phyloP scores from a whole-genome alignment of 2,888 invertebrate species.

The Campoplex capitator region DNA sequence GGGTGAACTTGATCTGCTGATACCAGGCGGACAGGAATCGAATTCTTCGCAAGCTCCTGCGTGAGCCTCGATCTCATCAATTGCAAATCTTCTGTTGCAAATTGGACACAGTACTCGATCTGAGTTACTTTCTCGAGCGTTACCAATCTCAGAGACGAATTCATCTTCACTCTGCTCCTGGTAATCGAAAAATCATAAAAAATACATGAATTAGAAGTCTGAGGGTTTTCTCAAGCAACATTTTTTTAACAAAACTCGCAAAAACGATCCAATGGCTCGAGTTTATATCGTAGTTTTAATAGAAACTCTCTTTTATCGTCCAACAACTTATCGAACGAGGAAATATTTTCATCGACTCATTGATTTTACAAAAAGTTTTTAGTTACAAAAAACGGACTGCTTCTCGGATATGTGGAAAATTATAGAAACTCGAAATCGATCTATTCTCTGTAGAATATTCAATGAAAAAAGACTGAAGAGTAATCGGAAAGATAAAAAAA shows the following conservation, averaged over 20 bases:
- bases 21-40: conserved; percentile 48
- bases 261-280: background rate
- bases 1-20: conserved; percentile 55
- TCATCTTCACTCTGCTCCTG: conserved; percentile 57
- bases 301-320: background rate
- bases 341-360: background rate
- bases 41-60: conserved; percentile 78
- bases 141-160: conserved; percentile 17
- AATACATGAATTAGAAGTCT: background rate
- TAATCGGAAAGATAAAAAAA: background rate
- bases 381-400: too few species aligned
- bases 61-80: conserved; percentile 75
- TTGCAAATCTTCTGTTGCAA: conserved; percentile 75
- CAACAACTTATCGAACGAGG: background rate
- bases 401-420: too few species aligned
- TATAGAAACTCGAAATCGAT: background rate
- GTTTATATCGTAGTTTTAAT: too few species aligned
- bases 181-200: conserved; percentile 22
- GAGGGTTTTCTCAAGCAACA: background rate
- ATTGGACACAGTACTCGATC: conserved; percentile 75
- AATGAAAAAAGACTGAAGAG: background rate
- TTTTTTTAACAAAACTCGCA: background rate
- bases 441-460: background rate
- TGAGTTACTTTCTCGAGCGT: conserved; percentile 27
- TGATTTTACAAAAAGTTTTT: background rate